Conservation (phyloP, 2,113 vertebrate genomes). For the Recurvirostra avosetta region DNA sequence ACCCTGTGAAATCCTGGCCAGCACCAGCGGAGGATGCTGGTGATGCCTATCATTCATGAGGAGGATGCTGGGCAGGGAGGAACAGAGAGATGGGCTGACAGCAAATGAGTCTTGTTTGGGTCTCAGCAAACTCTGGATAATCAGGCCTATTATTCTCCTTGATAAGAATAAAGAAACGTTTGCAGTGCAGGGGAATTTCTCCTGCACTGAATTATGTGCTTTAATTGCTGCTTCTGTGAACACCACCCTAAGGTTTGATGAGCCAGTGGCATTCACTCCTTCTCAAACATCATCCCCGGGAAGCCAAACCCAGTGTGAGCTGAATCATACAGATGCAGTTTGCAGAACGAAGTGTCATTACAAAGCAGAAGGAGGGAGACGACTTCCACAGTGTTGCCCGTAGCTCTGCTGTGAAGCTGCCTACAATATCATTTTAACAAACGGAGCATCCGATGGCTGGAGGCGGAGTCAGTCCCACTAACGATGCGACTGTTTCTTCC, state of each 20-base stretch:
- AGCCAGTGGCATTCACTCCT: background rate
- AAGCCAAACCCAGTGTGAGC: background rate
- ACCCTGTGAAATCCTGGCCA: background rate
- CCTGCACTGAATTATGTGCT: background rate
- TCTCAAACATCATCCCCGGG: background rate
- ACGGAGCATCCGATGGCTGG: background rate
- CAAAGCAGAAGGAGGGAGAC: background rate
- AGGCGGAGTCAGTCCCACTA: background rate
- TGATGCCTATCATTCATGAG: background rate
- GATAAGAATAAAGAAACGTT: background rate
- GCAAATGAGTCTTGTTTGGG: background rate
- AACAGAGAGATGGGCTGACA: background rate
- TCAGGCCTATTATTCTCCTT: background rate
- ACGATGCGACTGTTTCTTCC: background rate
- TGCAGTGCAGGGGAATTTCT: background rate
- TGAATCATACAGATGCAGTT: background rate
- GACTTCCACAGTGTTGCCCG: background rate
- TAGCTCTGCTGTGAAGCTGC: background rate
- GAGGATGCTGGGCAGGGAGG: background rate
- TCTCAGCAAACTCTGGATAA: background rate
- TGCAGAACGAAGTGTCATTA: background rate
- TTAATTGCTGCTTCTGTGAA: background rate
- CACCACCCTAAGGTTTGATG: background rate
- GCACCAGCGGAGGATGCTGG: background rate
- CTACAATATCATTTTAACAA: background rate